A percentile compares a stretch with the other conserved stretches of the same genome.
Conservation (phyloP, 2,888 invertebrate species). For the Euphydryas editha region DNA sequence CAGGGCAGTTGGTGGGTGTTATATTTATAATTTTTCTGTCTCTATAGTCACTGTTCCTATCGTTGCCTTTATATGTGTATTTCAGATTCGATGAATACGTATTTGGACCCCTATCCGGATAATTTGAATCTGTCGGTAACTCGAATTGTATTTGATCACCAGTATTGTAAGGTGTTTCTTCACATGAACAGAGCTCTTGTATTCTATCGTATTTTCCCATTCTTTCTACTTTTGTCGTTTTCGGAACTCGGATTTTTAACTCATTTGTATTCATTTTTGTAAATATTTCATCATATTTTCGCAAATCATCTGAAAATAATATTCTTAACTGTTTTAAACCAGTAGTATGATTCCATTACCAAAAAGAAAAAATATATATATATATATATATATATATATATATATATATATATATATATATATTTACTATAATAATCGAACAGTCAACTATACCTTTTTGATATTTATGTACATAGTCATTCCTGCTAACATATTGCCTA, state of each 20-base stretch:
- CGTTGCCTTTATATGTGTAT: constrained; percentile 64
- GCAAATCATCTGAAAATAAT: constrained; percentile 54
- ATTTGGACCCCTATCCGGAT: constrained; percentile 55
- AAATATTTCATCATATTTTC: constrained; percentile 73
- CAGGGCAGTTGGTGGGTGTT: constrained; percentile 71
- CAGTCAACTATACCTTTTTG: constrained; percentile 38
- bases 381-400: no score
- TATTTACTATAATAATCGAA: not conserved
- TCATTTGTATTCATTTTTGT: constrained; percentile 77
- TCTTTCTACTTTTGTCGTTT: constrained; percentile 67
- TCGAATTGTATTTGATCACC: constrained; percentile 77
- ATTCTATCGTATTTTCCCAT: constrained; percentile 69
- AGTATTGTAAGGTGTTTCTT: constrained; percentile 64
- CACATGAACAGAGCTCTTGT: constrained; percentile 72
- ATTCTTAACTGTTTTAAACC: not conserved
- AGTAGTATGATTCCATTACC: no score
- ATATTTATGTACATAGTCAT: constrained; percentile 32
- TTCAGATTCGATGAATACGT: constrained; percentile 67
- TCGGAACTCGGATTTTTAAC: constrained; percentile 75
- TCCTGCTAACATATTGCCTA: constrained; percentile 35
- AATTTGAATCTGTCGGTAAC: constrained; percentile 60
- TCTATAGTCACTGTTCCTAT: constrained; percentile 53
- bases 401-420: no score
- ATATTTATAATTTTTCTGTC: constrained; percentile 66
- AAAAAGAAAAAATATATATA: no score